Base-by-base conservation (phyloP, 1,140 invertebrate species). In the silkworm (Bombyx mori) region DNA sequence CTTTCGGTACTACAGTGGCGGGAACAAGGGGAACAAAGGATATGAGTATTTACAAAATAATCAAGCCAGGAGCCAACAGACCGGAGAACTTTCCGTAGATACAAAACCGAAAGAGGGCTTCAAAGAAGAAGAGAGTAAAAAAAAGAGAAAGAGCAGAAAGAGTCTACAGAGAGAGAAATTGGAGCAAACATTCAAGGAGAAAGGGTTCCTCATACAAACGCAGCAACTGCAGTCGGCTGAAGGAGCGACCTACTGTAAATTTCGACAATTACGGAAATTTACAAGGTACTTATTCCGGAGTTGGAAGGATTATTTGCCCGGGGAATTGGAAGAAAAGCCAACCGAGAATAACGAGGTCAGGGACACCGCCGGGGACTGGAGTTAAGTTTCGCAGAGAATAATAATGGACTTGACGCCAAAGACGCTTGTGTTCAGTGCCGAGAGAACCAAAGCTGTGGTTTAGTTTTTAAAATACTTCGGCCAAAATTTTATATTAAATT, bases 241-340 rank as follows among this genome's bases (percentile, higher is more conserved):
- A 79, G 96, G 96, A 0, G 95, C 96, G 0, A 97, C 96, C 0
- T 98, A 97, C 71, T 98, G 96, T 82, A 98, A 98, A 80, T 98
- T 98, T 75, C 88, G 96, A 48, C 96, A 97, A 71, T 82, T 98
- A 8, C 89, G 95, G 60, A 98, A 97, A 77, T 97, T 97, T 69
- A 98, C 96, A 0, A 90, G 96, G 42, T 98, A 98, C 79, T 88
- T 97, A 48, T 97, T 97, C 68, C 90, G 96, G 56, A 96, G 95
- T 73, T 98, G 96, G 96, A 97, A 97, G 75, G 95, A 97, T 78
- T 96, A 97, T 79, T 88, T 98, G 18, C 96, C 96, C 0, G 95
- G 93, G 0, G 94, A 94, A 61, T 89, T 95, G 46, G 76, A 82
- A 1, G 79, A 83, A 26, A 69, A 73, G 35, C 54, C 62, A 18